These are phyloP conservation scores for Ptiloglossa arizonensis DNA, from an alignment of 1,140 invertebrate species.

Conservation along the genomic window DNA sequence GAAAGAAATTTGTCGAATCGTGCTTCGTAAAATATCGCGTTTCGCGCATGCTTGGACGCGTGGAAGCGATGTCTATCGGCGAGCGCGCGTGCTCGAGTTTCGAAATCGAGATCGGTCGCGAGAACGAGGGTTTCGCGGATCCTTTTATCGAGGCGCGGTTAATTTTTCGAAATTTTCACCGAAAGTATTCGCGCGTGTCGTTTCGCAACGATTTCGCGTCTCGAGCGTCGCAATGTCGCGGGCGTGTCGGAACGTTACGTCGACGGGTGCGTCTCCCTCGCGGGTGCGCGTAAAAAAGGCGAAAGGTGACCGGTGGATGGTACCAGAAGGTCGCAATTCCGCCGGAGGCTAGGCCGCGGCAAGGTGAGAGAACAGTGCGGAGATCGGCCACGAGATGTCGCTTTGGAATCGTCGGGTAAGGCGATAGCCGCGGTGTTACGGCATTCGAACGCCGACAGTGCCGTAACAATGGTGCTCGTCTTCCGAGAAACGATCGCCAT, in stretches of 20 bases:
- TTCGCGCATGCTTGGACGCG: no score
- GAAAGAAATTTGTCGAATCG: no score
- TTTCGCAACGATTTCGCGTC: no score
- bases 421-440: slow-evolving; percentile 38
- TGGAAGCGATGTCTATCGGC: no score
- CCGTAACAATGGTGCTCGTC: slow-evolving; percentile 44
- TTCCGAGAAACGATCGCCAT: neutral
- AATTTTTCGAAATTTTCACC: no score
- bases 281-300: slow-evolving; percentile 16
- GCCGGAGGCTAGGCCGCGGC: slow-evolving; percentile 79
- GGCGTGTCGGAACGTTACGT: neutral
- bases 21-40: no score
- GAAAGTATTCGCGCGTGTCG: no score
- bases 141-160: no score
- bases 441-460: slow-evolving; percentile 53
- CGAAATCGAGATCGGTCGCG: no score
- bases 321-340: slow-evolving; percentile 67
- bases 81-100: no score
- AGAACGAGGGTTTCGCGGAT: no score
- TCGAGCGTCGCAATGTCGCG: neutral
- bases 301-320: slow-evolving; percentile 65
- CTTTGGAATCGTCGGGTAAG: slow-evolving; percentile 32
- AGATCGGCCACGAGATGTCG: slow-evolving; percentile 71
- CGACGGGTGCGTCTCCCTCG: neutral
- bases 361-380: slow-evolving; percentile 76